phyloP scores from a whole-genome alignment of 92 coral and sea anemone species.

The Muricea muricata region DNA sequence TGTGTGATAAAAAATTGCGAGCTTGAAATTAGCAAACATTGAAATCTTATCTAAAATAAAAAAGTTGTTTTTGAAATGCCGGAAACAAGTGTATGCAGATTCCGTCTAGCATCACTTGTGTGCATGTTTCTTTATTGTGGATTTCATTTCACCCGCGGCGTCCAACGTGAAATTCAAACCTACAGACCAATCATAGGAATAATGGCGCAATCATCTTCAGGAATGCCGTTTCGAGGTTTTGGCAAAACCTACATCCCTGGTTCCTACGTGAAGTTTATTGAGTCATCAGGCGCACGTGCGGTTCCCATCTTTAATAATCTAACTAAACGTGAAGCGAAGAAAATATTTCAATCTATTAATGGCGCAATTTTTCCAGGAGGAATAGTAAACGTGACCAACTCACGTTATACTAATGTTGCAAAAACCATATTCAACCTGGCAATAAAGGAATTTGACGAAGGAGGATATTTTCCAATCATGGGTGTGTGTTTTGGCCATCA shows the following conservation, averaged over 20 bases:
- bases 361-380: constrained; percentile 93
- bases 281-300: constrained; percentile 56
- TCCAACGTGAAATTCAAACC: background rate
- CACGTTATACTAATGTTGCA: constrained; percentile 73
- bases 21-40: background rate
- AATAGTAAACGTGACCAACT: constrained; percentile 63
- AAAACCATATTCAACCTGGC: constrained; percentile 76
- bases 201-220: background rate
- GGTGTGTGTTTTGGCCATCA: constrained; percentile 95
- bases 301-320: constrained; percentile 68
- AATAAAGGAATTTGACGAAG: constrained; percentile 75
- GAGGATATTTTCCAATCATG: constrained; percentile 92
- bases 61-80: background rate
- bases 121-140: background rate
- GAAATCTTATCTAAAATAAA: background rate
- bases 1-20: background rate
- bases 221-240: constrained; percentile 24
- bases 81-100: background rate
- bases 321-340: constrained; percentile 67
- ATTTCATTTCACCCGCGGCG: background rate
- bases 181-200: background rate
- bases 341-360: constrained; percentile 77
- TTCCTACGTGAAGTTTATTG: constrained; percentile 56
- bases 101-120: background rate
- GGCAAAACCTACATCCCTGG: constrained; percentile 55